phyloP scores from a whole-genome alignment of 2,888 invertebrate species.

The Leucozona laternaria region DNA sequence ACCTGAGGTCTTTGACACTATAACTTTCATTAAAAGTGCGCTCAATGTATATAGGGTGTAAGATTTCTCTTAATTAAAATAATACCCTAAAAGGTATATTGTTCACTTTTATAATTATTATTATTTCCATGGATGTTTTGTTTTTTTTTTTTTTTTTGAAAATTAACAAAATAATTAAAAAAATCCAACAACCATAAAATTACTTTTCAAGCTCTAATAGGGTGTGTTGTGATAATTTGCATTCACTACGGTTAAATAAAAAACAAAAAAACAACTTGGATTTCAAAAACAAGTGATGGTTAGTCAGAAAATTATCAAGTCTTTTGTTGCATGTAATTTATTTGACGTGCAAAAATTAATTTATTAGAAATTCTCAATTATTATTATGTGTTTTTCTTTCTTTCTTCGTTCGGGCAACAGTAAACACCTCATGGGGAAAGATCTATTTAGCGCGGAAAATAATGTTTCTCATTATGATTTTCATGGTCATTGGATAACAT shows the following conservation, averaged over 20 bases:
- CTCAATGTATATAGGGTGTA: not conserved
- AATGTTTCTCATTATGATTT: slow-evolving; percentile 59
- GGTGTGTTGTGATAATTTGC: slow-evolving; percentile 3
- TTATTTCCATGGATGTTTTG: slow-evolving; percentile 5
- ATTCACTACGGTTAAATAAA: not conserved
- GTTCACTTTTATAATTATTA: not conserved
- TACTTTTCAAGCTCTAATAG: slow-evolving; percentile 28
- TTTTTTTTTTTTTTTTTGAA: not conserved
- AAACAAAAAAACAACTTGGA: not conserved
- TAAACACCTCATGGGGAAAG: slow-evolving; percentile 50
- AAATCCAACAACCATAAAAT: slow-evolving; percentile 53
- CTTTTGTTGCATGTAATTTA: slow-evolving; percentile 22
- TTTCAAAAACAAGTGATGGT: not conserved
- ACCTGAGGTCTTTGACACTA: slow-evolving; percentile 23
- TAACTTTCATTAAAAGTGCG: slow-evolving; percentile 17
- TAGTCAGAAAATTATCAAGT: not conserved
- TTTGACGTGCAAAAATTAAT: slow-evolving; percentile 28
- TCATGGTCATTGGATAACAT: slow-evolving; percentile 68
- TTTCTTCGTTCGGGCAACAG: slow-evolving; percentile 31
- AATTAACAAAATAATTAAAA: slow-evolving; percentile 47
- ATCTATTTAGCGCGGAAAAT: slow-evolving; percentile 66
- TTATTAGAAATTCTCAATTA: slow-evolving; percentile 28
- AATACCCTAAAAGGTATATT: slow-evolving; percentile 1
- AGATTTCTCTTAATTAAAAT: slow-evolving; percentile 33
- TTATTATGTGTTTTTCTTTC: not conserved